phyloP scores from a whole-genome alignment of 1,140 invertebrate genomes.

The Idris sp. region DNA sequence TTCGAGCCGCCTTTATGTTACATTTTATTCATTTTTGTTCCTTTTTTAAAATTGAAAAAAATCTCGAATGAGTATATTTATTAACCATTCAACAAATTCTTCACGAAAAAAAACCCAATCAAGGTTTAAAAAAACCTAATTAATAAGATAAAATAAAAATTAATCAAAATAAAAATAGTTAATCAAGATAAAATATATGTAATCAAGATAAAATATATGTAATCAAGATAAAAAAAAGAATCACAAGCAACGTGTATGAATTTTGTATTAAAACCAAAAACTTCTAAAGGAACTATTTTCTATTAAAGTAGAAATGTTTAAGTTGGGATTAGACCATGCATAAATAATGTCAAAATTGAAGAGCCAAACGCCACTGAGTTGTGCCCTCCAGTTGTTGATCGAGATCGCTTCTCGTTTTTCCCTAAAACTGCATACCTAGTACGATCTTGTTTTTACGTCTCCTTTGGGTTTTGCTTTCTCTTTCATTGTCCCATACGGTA shows the following conservation, averaged over 20 bases:
- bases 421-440: slow-evolving; percentile 62
- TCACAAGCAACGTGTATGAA: no score
- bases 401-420: slow-evolving; percentile 38
- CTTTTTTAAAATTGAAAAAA: slow-evolving; percentile 16
- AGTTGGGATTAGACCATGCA: no score
- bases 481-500: slow-evolving; percentile 53
- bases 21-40: slow-evolving; percentile 27
- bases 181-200: no score
- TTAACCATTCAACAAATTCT: slow-evolving; percentile 37
- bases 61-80: slow-evolving; percentile 20
- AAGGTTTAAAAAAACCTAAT: no score
- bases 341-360: slow-evolving; percentile 44
- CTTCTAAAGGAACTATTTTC: no score
- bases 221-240: no score
- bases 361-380: slow-evolving; percentile 23
- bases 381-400: slow-evolving; percentile 21
- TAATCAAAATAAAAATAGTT: no score
- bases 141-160: no score
- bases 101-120: no score
- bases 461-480: slow-evolving; percentile 67
- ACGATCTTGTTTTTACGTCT: slow-evolving; percentile 68
- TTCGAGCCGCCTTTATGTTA: slow-evolving; percentile 41
- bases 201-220: no score
- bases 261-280: no score
- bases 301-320: no score